These are phyloP conservation scores for Eupithecia subumbrata DNA, from an alignment of 2,888 invertebrate genomes.

Conservation along the genomic window DNA sequence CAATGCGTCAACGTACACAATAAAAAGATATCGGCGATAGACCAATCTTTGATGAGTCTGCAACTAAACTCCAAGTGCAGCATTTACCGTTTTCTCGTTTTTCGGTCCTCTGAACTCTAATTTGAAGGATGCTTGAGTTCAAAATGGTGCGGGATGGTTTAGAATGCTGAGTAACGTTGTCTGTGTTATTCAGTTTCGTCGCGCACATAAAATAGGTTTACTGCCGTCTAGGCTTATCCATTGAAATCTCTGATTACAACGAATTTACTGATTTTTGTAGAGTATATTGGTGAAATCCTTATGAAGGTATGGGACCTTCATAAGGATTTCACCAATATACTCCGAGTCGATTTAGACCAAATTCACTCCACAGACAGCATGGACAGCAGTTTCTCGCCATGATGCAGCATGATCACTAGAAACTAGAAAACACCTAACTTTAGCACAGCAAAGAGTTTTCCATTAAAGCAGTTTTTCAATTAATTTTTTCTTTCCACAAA, in stretches of 20 bases:
- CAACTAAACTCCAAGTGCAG: constrained; percentile 36
- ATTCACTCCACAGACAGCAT: neutral
- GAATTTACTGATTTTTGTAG: neutral
- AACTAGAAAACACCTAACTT: neutral
- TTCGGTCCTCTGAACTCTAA: neutral
- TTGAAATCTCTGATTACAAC: neutral
- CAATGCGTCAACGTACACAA: constrained; percentile 43
- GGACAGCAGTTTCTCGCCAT: no score
- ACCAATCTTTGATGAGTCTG: constrained; percentile 37
- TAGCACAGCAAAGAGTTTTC: neutral
- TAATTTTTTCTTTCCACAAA: no score
- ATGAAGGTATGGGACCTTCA: no score
- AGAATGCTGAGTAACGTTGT: constrained; percentile 37
- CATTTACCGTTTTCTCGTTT: constrained; percentile 17
- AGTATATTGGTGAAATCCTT: no score
- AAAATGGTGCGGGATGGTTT: neutral
- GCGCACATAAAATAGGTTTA: constrained; percentile 53
- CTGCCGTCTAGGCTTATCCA: constrained; percentile 35
- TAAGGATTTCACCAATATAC: neutral
- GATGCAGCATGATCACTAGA: no score
- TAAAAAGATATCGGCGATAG: constrained; percentile 42
- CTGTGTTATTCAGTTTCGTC: constrained; percentile 48
- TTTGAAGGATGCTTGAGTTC: neutral
- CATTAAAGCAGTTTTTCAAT: neutral
- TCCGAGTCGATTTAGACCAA: neutral